A percentile compares a stretch with the other conserved stretches of the same genome.
phyloP scores from a whole-genome alignment of 2,888 invertebrate species.

The Spilosoma lubricipeda region DNA sequence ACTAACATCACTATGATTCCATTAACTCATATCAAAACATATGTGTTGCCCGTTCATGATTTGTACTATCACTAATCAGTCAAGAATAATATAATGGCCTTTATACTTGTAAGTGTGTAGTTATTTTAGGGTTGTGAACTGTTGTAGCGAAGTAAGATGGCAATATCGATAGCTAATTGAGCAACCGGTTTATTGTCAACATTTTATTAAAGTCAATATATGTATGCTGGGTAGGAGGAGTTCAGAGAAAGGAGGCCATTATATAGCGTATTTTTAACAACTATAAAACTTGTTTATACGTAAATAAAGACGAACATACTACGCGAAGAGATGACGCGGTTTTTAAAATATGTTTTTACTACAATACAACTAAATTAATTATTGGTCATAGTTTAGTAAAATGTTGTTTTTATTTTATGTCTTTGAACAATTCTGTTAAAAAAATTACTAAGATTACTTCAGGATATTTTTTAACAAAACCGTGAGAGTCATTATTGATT shows the following conservation, averaged over 20 bases:
- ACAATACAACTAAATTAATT: not conserved
- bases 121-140: not conserved
- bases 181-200: not conserved
- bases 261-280: not conserved
- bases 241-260: not conserved
- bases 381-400: no score
- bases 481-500: no score
- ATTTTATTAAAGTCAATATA: not conserved
- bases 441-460: not conserved
- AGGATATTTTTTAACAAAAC: not conserved
- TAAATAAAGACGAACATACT: not conserved
- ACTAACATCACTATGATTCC: not conserved
- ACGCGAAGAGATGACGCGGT: not conserved
- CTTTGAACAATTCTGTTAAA: not conserved
- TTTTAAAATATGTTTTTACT: not conserved
- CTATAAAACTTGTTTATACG: not conserved
- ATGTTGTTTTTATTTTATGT: no score
- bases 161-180: not conserved
- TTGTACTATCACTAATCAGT: not conserved
- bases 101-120: not conserved
- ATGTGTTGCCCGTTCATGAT: not conserved
- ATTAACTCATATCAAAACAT: not conserved
- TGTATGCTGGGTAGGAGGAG: not conserved
- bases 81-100: not conserved
- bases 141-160: not conserved